A percentile compares a stretch with the other conserved stretches of the same genome.
Conservation (phyloP, 2,888 invertebrate species). For the Oscheius sp. region DNA sequence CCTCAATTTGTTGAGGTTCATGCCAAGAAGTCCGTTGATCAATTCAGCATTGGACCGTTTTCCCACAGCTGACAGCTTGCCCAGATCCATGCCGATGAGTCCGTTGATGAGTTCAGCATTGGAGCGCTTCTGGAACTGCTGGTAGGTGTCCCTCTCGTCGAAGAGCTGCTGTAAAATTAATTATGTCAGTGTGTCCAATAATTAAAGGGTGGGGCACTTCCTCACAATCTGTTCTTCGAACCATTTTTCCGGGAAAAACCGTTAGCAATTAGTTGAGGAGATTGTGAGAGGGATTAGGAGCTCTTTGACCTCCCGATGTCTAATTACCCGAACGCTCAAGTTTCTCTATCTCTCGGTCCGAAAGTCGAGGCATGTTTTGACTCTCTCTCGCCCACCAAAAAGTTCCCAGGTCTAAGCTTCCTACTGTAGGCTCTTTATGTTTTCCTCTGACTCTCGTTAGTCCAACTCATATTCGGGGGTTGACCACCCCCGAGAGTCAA, state of each 20-base stretch:
- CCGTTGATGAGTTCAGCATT: slow-evolving; percentile 72
- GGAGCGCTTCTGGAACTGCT: slow-evolving; percentile 59
- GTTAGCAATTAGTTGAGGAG: no score
- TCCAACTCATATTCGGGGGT: slow-evolving; percentile 4
- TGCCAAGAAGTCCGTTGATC: slow-evolving; percentile 71
- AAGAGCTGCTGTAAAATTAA: slow-evolving; percentile 20
- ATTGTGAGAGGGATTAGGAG: no score
- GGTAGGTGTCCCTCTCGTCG: slow-evolving; percentile 41
- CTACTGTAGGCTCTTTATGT: no score
- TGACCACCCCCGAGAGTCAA: neutral
- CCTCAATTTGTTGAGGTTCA: slow-evolving; percentile 68
- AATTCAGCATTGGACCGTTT: slow-evolving; percentile 72
- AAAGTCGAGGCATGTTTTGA: no score
- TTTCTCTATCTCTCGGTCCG: no score
- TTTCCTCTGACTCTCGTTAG: neutral
- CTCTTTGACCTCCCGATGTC: no score
- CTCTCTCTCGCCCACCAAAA: no score
- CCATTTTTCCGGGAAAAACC: neutral
- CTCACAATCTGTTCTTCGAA: neutral
- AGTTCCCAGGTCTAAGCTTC: no score
- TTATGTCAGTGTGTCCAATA: neutral
- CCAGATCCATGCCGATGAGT: slow-evolving; percentile 71
- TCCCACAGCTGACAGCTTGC: slow-evolving; percentile 67
- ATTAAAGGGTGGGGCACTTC: neutral
- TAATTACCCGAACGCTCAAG: no score